Percentiles rank a stretch among this genome's conserved stretches.
Conservation (phyloP, 2,113 vertebrate genomes). For the Muntiacus reevesi region DNA sequence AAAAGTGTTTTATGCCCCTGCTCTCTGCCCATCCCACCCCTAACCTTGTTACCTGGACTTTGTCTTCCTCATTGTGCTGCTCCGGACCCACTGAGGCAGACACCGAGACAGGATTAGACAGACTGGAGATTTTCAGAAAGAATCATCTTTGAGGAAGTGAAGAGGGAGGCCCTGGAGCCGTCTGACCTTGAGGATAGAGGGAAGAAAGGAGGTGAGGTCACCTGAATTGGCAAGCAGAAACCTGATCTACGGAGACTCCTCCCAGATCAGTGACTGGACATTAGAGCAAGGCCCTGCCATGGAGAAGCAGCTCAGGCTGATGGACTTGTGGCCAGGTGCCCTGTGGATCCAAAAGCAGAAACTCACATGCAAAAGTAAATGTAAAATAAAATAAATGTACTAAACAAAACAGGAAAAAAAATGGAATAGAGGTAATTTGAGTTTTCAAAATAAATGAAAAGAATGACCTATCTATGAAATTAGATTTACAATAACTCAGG, state of each 20-base stretch:
- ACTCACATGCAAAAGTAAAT: background rate
- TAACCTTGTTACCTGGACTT: background rate
- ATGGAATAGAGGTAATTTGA: background rate
- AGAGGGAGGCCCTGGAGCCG: background rate
- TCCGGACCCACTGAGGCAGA: background rate
- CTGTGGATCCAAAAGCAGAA: background rate
- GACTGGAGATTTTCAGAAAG: background rate
- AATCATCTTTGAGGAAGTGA: background rate
- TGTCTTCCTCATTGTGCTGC: background rate
- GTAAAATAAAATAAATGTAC: background rate
- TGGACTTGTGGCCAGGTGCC: background rate
- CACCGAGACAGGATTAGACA: background rate
- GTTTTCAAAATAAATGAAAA: background rate
- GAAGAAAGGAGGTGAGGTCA: background rate
- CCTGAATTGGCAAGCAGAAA: background rate
- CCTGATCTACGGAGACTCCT: too few species aligned
- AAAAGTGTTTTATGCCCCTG: too few species aligned
- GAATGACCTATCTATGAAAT: background rate
- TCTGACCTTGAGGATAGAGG: background rate
- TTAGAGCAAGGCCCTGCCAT: background rate
- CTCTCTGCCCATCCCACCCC: accelerated
- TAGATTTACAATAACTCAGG: background rate
- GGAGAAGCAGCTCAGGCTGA: too few species aligned
- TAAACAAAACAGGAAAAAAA: background rate
- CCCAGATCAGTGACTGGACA: background rate